Base-by-base conservation (phyloP, 2,797 vertebrate genomes). In the Rhinella marina region DNA sequence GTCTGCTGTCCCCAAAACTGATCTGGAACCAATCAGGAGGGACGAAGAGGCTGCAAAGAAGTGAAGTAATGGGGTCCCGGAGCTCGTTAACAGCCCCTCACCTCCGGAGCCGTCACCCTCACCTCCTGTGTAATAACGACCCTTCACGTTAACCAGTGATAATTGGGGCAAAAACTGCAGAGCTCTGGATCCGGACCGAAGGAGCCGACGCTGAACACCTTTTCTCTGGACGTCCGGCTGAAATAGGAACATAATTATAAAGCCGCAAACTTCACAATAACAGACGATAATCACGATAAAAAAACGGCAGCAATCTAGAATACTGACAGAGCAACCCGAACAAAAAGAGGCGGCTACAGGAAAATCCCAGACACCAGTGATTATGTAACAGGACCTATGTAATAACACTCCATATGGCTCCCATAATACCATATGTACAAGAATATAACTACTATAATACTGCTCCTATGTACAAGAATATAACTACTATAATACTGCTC, bases 1-100 rank as follows among this genome's bases (percentile, higher is more conserved):
- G 4, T 68, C 66, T 13, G 11, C 25, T 27, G 16, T 27, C 25
- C 13, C 25, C 14, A 7, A n/a, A 3, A 3, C 10, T 48, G 57
- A 23, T 81, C 78, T 81, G 78, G 78, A 81, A 81, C 78, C 78
- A 81, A 81, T 81, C 78, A 81, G 1, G 1, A 13, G 57, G 12
- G 17, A 75, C 21, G 50, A 50, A 81, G 76, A 80, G 21, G 56
- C 16, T 61, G 56, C 11, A 11, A 61, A 29, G 57, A 29, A 50
- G 23, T 41, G 21, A 61, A 19, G 27, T 21, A 61, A 48, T 32
- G 32, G 78, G 29, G 78, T 11, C 11, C 19, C 21, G 8, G 75
- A n/a, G 48, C 75, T 77, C n/a, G 52, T 54, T 77, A 77, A 12
- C 29, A 48, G 78, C 16, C 16, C 27, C 77, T 23, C 77, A 3